Evolutionary conservation across 2,888 invertebrate genomes (phyloP).

Genomic region (Scaptomyza flava): DNA sequence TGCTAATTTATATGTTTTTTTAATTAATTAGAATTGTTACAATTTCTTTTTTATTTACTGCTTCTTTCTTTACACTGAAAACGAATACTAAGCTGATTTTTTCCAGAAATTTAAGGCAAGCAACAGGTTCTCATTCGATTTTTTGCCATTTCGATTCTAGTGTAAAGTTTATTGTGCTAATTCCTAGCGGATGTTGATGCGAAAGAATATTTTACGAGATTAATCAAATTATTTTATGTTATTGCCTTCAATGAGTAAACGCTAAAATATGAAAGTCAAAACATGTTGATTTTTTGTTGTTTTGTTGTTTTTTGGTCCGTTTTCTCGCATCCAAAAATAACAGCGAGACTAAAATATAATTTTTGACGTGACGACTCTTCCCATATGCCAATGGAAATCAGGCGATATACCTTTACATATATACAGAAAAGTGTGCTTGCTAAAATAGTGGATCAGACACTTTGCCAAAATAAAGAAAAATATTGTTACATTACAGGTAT

Average conservation of each 20-base stretch:
- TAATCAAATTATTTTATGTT: slow-evolving; percentile 47
- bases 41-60: not conserved
- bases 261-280: slow-evolving; percentile 67
- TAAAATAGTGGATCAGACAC: slow-evolving; percentile 25
- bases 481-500: slow-evolving; percentile 43
- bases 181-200: not conserved
- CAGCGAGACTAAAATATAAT: slow-evolving; percentile 53
- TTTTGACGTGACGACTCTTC: slow-evolving; percentile 51
- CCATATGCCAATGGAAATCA: slow-evolving; percentile 67
- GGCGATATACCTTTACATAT: slow-evolving; percentile 29
- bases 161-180: slow-evolving; percentile 19
- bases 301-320: slow-evolving; percentile 22
- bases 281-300: slow-evolving; percentile 40
- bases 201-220: slow-evolving; percentile 28
- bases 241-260: slow-evolving; percentile 51
- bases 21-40: not conserved
- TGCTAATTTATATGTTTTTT: no score
- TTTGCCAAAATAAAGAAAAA: slow-evolving; percentile 41
- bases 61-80: no score
- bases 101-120: not conserved
- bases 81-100: no score
- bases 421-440: slow-evolving; percentile 6
- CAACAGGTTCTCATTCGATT: slow-evolving; percentile 4
- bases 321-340: slow-evolving; percentile 63
- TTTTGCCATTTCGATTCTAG: not conserved